Evolutionary conservation across 2,888 invertebrate species (phyloP).

Genomic region (Acleris sparsana): DNA sequence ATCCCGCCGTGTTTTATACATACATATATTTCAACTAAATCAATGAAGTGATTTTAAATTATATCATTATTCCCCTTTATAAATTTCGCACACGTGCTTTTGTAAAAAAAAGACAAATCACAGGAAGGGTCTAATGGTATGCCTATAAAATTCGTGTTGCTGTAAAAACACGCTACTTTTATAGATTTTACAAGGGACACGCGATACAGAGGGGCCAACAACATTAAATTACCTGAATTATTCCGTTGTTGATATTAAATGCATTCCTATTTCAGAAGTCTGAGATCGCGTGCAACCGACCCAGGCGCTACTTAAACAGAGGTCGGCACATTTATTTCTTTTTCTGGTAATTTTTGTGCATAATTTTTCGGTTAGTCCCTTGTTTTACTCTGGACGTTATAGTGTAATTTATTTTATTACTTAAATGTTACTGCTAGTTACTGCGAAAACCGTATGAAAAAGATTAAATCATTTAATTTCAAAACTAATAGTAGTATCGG

Average conservation of each 20-base stretch:
- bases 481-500: conserved; percentile 8
- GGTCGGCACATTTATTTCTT: conserved; percentile 40
- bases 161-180: conserved; percentile 43
- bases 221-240: conserved; percentile 74
- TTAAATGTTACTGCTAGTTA: no score
- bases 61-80: no score
- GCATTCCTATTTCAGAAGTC: conserved; percentile 67
- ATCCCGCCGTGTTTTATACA: no score
- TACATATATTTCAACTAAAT: no score
- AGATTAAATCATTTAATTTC: conserved; percentile 1
- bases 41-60: no score
- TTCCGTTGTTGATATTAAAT: conserved; percentile 74
- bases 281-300: conserved; percentile 64
- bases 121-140: conserved; percentile 20
- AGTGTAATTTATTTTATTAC: no score
- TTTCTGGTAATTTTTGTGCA: conserved; percentile 19
- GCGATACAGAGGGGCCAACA: conserved; percentile 64
- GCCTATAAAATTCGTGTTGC: conserved; percentile 32
- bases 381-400: no score
- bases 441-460: no score
- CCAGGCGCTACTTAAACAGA: conserved; percentile 50
- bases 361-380: background rate
- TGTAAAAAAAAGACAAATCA: conserved; percentile 3
- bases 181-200: conserved; percentile 63
- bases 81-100: no score